Evolutionary conservation across 2,888 invertebrate species (phyloP), one percentile per base, ranked within the genome.

Genomic region (Aricia artaxerxes): DNA sequence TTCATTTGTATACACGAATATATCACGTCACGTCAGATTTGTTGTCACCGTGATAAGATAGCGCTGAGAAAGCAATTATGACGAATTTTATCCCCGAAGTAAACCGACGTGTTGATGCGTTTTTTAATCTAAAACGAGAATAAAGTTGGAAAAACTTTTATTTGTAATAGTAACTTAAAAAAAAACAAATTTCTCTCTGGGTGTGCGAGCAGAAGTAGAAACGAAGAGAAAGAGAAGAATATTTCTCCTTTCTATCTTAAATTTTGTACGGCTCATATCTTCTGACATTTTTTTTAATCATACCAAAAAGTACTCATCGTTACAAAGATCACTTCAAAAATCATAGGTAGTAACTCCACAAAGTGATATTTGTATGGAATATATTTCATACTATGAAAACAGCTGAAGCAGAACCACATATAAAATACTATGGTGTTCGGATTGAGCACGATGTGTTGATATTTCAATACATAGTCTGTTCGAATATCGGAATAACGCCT

Each of bases 21-120:
- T 80, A 80, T 82, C 75, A 57, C 72, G 78, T 79, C 78, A 80
- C 81, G 81, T 81, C 81, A 81, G 81, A 81, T 80, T 79, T 79
- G 78, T 79, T 75, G 73, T 44, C 44, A 73, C 49, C 16, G 11
- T 60, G 78, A 79, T 79, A 79, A 79, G 78, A 79, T 79, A 78
- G 57, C 73, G 76, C n/a, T 44, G 76, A 76, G 76, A 44, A 73
- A 44, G 40, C 73, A 73, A 73, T 44, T 44, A 73, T 44, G 73
- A 73, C 73, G 73, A 69, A 69, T 69, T 35, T 69, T 69, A 16
- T 69, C 69, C 35, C 35, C 31, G 64, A 31, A 24, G 69, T 16
- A 35, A 69, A 38, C 69, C 69, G 11, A 4, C 31, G 3, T 31
- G 64, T 64, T 31, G 24, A 24, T 9, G 69, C 13, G 16, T 69